These are phyloP conservation scores for Microplitis mediator DNA, from an alignment of 1,140 invertebrate species.

Conservation along the genomic window DNA sequence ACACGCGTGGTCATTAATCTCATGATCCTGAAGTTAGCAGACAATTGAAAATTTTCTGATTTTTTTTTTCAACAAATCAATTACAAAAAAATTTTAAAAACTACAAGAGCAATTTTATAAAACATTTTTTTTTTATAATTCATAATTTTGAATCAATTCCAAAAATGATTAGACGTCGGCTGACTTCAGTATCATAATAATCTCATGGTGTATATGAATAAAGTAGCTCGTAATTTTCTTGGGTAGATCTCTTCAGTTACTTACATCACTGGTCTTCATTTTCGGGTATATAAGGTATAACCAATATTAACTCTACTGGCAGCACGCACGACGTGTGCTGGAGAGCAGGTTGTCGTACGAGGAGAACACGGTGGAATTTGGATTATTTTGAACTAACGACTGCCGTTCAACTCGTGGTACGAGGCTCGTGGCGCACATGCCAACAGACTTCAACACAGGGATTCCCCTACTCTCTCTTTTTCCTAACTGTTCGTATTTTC, in stretches of 20 bases:
- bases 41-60: too few relatives aligned
- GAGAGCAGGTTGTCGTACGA: conserved; percentile 27
- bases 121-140: too few relatives aligned
- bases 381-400: conserved; percentile 36
- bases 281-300: background rate
- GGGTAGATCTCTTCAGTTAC: background rate
- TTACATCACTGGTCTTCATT: too few relatives aligned
- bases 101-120: too few relatives aligned
- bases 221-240: conserved; percentile 7
- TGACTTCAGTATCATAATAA: too few relatives aligned
- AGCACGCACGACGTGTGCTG: conserved; percentile 1
- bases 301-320: background rate
- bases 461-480: background rate
- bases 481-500: background rate
- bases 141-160: too few relatives aligned
- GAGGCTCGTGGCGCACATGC: conserved; percentile 28
- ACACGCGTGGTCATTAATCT: too few relatives aligned
- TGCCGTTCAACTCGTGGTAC: conserved; percentile 25
- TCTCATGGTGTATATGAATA: too few relatives aligned
- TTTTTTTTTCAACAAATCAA: too few relatives aligned
- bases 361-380: conserved; percentile 29
- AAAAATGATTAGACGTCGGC: too few relatives aligned
- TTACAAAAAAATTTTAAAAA: too few relatives aligned
- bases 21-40: too few relatives aligned
- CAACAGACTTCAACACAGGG: background rate